A percentile compares a stretch with the other conserved stretches of the same genome.
These are phyloP conservation scores for Anomalospiza imberbis DNA, from an alignment of 2,797 vertebrate genomes.

Conservation along the genomic window DNA sequence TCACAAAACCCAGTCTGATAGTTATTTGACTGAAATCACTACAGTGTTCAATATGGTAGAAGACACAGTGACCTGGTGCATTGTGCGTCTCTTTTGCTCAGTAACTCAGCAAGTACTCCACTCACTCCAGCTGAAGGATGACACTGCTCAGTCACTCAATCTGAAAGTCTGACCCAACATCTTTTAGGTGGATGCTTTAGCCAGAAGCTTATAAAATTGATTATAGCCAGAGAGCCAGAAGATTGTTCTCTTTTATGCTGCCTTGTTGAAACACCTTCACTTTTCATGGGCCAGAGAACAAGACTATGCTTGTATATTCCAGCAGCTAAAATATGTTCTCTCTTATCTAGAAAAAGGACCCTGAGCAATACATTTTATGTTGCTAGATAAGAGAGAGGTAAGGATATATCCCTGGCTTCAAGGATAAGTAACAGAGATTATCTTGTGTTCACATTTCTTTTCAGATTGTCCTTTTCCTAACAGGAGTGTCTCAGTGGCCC, in stretches of 20 bases:
- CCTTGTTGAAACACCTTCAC: neutral
- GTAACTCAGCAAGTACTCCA: neutral
- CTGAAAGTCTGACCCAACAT: neutral
- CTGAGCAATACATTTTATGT: neutral
- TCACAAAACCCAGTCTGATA: neutral
- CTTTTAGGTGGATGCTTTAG: neutral
- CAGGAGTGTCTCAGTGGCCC: neutral
- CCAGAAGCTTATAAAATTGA: neutral
- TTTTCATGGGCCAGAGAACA: neutral
- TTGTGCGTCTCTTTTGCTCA: neutral
- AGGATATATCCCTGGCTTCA: neutral
- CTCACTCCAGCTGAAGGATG: neutral
- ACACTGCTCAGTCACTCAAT: neutral
- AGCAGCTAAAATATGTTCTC: neutral
- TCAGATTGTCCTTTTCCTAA: neutral
- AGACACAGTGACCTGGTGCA: rapidly evolving
- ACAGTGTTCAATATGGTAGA: neutral
- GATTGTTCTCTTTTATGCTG: neutral
- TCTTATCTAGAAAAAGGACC: neutral
- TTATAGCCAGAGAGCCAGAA: neutral
- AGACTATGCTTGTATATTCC: neutral
- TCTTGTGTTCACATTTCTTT: neutral
- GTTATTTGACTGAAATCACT: neutral
- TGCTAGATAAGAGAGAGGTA: neutral
- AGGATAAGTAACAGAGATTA: neutral